These are phyloP conservation scores for Eidolon dupreanum DNA, from an alignment of 2,797 vertebrate species.

Conservation along the genomic window DNA sequence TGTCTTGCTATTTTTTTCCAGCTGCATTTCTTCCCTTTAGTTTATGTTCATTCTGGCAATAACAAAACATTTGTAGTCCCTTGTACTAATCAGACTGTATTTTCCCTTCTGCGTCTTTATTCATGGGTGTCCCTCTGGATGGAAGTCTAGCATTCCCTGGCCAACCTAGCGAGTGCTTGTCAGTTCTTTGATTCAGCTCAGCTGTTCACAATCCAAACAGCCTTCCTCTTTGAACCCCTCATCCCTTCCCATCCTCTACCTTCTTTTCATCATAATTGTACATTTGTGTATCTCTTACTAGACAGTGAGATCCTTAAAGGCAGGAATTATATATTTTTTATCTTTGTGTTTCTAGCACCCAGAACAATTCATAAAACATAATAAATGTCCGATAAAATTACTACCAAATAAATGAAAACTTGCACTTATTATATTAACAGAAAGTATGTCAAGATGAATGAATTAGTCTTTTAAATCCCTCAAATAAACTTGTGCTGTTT, in stretches of 20 bases:
- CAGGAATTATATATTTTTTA: background rate
- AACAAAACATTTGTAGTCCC: background rate
- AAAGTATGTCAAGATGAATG: background rate
- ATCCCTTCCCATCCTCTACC: rapidly evolving
- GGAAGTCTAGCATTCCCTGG: background rate
- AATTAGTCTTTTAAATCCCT: background rate
- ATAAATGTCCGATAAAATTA: background rate
- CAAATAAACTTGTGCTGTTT: background rate
- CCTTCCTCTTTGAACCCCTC: background rate
- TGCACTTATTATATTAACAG: background rate
- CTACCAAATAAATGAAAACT: background rate
- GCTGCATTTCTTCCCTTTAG: background rate
- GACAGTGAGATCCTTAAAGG: background rate
- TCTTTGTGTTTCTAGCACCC: background rate
- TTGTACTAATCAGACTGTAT: background rate
- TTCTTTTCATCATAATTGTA: background rate
- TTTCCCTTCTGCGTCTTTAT: background rate
- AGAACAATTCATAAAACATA: background rate
- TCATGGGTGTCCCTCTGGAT: background rate
- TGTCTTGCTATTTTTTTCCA: background rate
- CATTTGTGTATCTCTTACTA: background rate
- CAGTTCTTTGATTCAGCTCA: background rate
- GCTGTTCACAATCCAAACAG: background rate
- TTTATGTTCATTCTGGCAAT: background rate
- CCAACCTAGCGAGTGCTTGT: background rate